Evolutionary conservation across 1,140 invertebrate genomes (phyloP), one percentile per base, ranked within the genome.

Genomic region (Rhyacophila brunnea): DNA sequence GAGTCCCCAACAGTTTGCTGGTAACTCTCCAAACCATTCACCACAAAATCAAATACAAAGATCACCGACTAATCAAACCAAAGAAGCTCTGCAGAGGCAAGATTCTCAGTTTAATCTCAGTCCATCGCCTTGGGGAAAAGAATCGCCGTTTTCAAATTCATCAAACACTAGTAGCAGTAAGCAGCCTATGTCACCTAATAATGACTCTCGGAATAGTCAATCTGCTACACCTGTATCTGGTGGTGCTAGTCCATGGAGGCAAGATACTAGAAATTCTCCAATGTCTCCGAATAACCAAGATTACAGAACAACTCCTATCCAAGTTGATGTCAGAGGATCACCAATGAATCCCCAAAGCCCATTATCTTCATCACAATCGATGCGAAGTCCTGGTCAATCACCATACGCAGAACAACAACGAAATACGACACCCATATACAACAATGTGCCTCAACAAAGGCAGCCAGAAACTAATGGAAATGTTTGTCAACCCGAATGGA

Each of bases 61-160:
- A 48, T 35, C 60, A 71, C 46, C 73, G 66, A 70, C 9, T 28
- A 43, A 68, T 2, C 67, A 71, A 44, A 71, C 76, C 9, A 71
- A 75, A 64, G 75, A 78, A 58, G 42, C 74, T 2, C 66, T 80
- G 38, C 69, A 74, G 50, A 68, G 76, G 47, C 77, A 80, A 62
- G 77, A 80, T 40, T 80, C 77, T 17, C 77, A 78, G 62, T 80
- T 78, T 58, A 80, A 80, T 59, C 75, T 61, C 35, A 74, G 73
- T 67, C 44, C 69, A 46, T 67, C 74, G 4, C 75, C 77, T 10
- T 79, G 76, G 76, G 67, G 73, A 58, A 72, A 72, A 13, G 71
- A 69, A 35, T 77, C 77, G 9, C 50, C 76, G 4, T 44, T 48
- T 10, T 61, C 63, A 9, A 64, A 56, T 18, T 40, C 51, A 11